Evolutionary conservation across 2,888 invertebrate species (phyloP), one percentile per base, ranked within the genome.

Genomic region (Tenthredo notha): DNA sequence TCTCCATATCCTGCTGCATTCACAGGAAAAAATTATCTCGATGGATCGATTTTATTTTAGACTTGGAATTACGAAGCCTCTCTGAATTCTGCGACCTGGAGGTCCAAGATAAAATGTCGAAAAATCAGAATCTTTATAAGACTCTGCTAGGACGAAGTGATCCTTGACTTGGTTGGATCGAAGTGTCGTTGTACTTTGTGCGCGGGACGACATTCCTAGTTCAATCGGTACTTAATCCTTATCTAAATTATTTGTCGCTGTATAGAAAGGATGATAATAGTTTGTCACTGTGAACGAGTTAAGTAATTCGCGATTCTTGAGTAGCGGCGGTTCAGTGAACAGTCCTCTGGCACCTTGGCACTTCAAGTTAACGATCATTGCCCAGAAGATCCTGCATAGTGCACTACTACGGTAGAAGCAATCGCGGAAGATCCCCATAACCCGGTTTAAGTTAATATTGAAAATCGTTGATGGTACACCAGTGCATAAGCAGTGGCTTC

Each of bases 191-290:
- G 37, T 75, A 75, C 50, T 75, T 21, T 67, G 33, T 50, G 12
- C 89, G 89, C 88, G 90, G 90, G 90, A 91, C 91, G 87, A 89
- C 90, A 91, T 92, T 91, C 90, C 91, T 86, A 88, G 88, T 88
- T 89, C 89, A 89, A 89, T 89, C 12, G 47, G 88, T 89, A 89
- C 91, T 90, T 89, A 90, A 90, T 90, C 89, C 91, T 91, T 92
- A 92, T 92, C 91, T 89, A 89, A 91, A 89, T 40, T 21, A 9
- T 25, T 1, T 7, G 2, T n/a, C n/a, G n/a, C 40, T 21, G 40
- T 40, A 15, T 18, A 10, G 10, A 18, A 40, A 40, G 9, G 33
- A 21, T 40, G 21, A 40, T 40, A 33, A 25, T 18, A 12, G 43
- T 72, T 72, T 37, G 37, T 37, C 18, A 72, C 40, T 43, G 37